Conservation (phyloP, 1,140 invertebrate species). For the Cylas formicarius region DNA sequence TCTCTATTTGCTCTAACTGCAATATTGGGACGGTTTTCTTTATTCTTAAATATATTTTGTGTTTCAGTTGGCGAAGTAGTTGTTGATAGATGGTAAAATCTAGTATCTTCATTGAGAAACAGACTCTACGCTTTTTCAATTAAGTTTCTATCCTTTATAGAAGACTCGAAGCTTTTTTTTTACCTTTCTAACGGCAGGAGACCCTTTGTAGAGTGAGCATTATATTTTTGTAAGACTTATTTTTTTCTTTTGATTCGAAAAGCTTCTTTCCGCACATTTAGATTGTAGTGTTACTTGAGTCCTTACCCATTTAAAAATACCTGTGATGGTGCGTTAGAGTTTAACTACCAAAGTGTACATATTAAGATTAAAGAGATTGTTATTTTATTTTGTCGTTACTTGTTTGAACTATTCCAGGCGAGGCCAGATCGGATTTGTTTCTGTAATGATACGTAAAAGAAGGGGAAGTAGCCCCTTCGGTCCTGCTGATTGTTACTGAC, state of each 20-base stretch:
- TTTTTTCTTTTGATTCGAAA: no score
- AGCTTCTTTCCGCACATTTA: slow-evolving; percentile 13
- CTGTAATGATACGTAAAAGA: slow-evolving; percentile 15
- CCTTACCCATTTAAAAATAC: slow-evolving; percentile 22
- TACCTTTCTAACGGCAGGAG: slow-evolving; percentile 22
- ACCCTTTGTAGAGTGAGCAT: no score
- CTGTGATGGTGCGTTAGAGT: slow-evolving; percentile 35
- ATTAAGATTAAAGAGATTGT: slow-evolving; percentile 21
- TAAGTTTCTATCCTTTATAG: slow-evolving; percentile 20
- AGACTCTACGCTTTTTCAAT: slow-evolving; percentile 27
- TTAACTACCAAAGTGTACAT: slow-evolving; percentile 28
- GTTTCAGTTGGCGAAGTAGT: slow-evolving; percentile 40
- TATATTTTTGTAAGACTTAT: slow-evolving; percentile 16
- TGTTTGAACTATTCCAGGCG: slow-evolving; percentile 7
- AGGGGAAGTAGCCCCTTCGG: slow-evolving; percentile 35
- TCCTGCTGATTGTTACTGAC: slow-evolving; percentile 37
- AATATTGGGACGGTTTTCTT: slow-evolving; percentile 8
- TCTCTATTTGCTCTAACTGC: slow-evolving; percentile 10
- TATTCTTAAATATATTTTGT: slow-evolving; percentile 26
- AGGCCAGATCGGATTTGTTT: slow-evolving; percentile 12
- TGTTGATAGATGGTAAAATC: slow-evolving; percentile 36
- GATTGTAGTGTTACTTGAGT: slow-evolving; percentile 14
- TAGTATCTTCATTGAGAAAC: slow-evolving; percentile 11
- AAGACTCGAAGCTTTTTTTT: slow-evolving; percentile 30
- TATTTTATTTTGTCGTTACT: slow-evolving; percentile 18